Percentiles rank a stretch among this genome's conserved stretches.
phyloP scores from a whole-genome alignment of 2,888 invertebrate genomes.

The Cheilosia variabilis region DNA sequence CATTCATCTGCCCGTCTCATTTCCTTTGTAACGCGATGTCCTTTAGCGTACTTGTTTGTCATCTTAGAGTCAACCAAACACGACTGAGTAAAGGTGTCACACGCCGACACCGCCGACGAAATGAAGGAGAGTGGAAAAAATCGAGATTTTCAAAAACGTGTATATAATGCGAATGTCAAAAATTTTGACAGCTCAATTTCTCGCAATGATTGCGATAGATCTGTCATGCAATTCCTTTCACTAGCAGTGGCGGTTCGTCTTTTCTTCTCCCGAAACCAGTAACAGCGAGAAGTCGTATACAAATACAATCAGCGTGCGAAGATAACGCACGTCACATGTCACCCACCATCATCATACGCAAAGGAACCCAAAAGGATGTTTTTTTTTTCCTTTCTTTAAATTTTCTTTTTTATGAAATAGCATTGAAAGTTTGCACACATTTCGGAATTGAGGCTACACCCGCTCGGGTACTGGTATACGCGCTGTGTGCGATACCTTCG shows the following conservation, averaged over 20 bases:
- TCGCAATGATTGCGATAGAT: slow-evolving; percentile 76
- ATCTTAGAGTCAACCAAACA: slow-evolving; percentile 72
- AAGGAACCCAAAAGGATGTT: slow-evolving; percentile 49
- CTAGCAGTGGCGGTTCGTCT: slow-evolving; percentile 28
- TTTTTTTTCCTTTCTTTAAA: slow-evolving; percentile 50
- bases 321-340: slow-evolving; percentile 74
- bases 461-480: slow-evolving; percentile 12
- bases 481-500: slow-evolving; percentile 63
- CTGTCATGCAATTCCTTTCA: slow-evolving; percentile 58
- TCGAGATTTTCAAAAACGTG: slow-evolving; percentile 58
- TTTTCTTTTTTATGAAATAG: slow-evolving; percentile 28
- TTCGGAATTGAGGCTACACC: slow-evolving; percentile 15
- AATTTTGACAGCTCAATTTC: slow-evolving; percentile 83
- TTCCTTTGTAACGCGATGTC: slow-evolving; percentile 69
- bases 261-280: slow-evolving; percentile 25
- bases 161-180: slow-evolving; percentile 80
- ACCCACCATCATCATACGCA: slow-evolving; percentile 33
- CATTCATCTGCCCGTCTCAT: slow-evolving; percentile 68
- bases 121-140: slow-evolving; percentile 23
- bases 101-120: slow-evolving; percentile 50
- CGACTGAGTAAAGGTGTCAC: slow-evolving; percentile 74
- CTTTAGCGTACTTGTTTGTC: slow-evolving; percentile 72
- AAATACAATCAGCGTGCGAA: slow-evolving; percentile 66
- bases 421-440: slow-evolving; percentile 32
- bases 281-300: not conserved